Evolutionary conservation across 1,140 invertebrate species (phyloP).

Genomic region (Geopemphigus sp.): DNA sequence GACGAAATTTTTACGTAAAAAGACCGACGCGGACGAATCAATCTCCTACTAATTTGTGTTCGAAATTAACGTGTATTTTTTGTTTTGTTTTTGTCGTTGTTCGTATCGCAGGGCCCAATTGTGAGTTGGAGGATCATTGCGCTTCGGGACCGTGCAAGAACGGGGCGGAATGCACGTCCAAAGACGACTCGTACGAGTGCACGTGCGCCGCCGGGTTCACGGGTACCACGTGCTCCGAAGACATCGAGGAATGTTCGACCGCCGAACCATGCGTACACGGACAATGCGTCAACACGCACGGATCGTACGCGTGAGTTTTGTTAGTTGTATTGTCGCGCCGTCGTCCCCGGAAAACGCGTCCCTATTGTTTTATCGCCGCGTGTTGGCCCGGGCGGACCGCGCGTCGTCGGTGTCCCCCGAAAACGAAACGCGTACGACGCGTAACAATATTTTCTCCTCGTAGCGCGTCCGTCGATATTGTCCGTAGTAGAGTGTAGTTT

Average conservation of each 20-base stretch:
- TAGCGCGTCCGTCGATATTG: neutral
- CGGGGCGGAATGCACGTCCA: constrained; percentile 76
- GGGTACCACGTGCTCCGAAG: constrained; percentile 79
- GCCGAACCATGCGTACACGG: constrained; percentile 72
- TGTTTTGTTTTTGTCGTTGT: constrained; percentile 54
- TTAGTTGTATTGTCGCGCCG: neutral
- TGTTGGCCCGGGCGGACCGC: too few relatives aligned
- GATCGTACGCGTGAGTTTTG: constrained; percentile 78
- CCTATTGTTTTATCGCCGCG: too few relatives aligned
- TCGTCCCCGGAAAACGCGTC: too few relatives aligned
- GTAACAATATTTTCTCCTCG: too few relatives aligned
- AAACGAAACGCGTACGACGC: too few relatives aligned
- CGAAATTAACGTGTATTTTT: constrained; percentile 20
- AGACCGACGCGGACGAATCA: too few relatives aligned
- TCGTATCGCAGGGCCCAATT: constrained; percentile 72
- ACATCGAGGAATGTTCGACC: constrained; percentile 79
- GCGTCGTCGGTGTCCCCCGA: too few relatives aligned
- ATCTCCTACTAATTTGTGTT: too few relatives aligned
- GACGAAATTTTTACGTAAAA: too few relatives aligned
- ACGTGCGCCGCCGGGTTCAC: constrained; percentile 82
- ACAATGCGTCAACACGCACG: constrained; percentile 80
- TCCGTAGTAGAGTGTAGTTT: neutral
- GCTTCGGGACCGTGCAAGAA: constrained; percentile 84
- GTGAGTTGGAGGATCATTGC: constrained; percentile 85
- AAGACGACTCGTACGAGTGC: constrained; percentile 74